Evolutionary conservation across 2,888 invertebrate species (phyloP), one percentile per base, ranked within the genome.

Genomic region (Eurytoma adleriae): DNA sequence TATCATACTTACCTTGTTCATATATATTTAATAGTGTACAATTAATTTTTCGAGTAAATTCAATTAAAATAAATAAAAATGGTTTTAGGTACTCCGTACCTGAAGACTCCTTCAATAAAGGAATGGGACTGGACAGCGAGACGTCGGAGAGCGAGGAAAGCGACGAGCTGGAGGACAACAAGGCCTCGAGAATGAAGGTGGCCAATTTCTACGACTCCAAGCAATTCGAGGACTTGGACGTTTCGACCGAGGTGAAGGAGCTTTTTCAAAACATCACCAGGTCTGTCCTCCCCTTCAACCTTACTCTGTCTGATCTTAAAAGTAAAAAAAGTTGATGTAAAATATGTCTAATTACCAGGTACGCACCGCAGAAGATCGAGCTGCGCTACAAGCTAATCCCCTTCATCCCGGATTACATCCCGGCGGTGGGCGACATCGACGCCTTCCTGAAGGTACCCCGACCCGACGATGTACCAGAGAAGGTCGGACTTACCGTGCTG

Each of bases 361-460:
- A 98, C 90, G 96, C 97, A 0, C 98, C 99, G 0, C 98, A 98
- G 91, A 95, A 95, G 86, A 95, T 98, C 75, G 97, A 97, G 85
- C 93, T 98, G 62, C 97, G 97, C 72, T 96, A 96, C 90, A 96
- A 96, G 88, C 92, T 99, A 88, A 95, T 96, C 87, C 98, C 99
- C 0, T 99, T 99, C 90, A 94, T 99, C 75, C 98, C 99, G 0
- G 99, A 99, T 88, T 99, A 95, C 91, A 96, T 99, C 85, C 99
- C 99, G 12, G 97, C 98, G 0, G 98, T 99, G 67, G 99, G 99
- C 0, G 99, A 99, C 91, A 98, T 99, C 84, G 99, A 99, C 91
- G 98, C 98, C 3, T 99, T 99, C 91, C 93, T 99, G 59, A 99
- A 99, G 92, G 96, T 98, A 1, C 92, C 93, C 66, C 94, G 97